Conservation (phyloP, 2,797 vertebrate genomes). For the Platalea minor region DNA sequence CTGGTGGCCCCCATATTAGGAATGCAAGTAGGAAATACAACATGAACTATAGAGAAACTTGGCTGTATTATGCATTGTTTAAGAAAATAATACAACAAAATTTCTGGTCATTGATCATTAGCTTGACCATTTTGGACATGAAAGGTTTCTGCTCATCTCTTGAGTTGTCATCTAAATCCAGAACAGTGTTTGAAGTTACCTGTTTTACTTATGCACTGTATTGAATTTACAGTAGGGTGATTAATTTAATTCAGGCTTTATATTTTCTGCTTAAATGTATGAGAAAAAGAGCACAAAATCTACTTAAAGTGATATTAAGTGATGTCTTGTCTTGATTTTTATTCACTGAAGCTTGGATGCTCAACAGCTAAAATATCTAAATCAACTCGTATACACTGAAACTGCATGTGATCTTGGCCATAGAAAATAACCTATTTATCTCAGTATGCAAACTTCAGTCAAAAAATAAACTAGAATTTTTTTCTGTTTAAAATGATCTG, state of each 20-base stretch:
- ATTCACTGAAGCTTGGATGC: neutral
- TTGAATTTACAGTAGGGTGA: neutral
- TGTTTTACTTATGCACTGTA: neutral
- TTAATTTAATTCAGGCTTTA: neutral
- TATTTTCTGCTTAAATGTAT: neutral
- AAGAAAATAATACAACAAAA: neutral
- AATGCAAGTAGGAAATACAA: neutral
- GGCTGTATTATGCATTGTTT: neutral
- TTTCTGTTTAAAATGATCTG: neutral
- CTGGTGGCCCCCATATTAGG: neutral
- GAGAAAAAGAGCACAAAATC: neutral
- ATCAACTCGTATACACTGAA: neutral
- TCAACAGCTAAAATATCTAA: neutral
- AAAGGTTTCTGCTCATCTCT: neutral
- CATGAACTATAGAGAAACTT: neutral
- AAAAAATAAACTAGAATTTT: neutral
- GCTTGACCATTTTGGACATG: neutral
- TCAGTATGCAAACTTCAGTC: neutral
- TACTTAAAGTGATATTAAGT: neutral
- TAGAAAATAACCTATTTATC: neutral
- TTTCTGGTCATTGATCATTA: neutral
- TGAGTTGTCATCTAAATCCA: neutral
- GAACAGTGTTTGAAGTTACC: neutral
- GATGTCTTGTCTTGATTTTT: neutral
- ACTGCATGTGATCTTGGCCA: neutral